Conservation (phyloP, 2,797 vertebrate genomes). For the Lerista edwardsae region DNA sequence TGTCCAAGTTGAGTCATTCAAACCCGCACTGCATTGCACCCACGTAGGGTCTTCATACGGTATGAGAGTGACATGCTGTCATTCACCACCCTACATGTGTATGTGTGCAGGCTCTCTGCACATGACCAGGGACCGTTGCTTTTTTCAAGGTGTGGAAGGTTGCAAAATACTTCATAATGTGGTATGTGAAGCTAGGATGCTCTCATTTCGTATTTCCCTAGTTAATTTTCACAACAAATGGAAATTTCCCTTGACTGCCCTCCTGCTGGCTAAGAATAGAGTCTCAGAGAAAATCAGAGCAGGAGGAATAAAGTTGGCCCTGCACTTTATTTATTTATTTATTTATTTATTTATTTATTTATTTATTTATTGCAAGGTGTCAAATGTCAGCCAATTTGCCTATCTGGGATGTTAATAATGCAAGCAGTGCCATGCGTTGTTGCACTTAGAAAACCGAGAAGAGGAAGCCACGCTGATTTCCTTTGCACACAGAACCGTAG, state of each 20-base stretch:
- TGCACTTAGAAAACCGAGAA: constrained; percentile 48
- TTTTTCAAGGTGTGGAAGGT: too few species aligned
- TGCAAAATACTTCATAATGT: too few species aligned
- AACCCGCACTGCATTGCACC: too few species aligned
- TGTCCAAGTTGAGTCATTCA: too few species aligned
- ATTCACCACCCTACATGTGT: too few species aligned
- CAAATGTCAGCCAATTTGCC: constrained; percentile 57
- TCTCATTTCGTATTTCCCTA: neutral
- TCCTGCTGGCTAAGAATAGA: neutral
- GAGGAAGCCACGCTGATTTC: neutral
- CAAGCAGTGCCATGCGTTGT: constrained; percentile 59
- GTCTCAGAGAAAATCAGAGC: constrained; percentile 1
- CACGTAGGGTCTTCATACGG: too few species aligned
- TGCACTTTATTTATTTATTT: constrained; percentile 13
- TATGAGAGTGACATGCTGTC: too few species aligned
- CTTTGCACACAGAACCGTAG: constrained; percentile 54
- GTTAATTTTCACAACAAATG: neutral
- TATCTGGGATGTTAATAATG: constrained; percentile 69
- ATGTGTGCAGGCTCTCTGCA: too few species aligned
- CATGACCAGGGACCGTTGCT: too few species aligned
- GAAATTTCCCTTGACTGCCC: too few species aligned
- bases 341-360: neutral
- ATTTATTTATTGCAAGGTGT: constrained; percentile 38
- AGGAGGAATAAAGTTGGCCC: constrained; percentile 53
- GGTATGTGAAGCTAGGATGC: neutral